These are phyloP conservation scores for Rhodinocichla rosea DNA, from an alignment of 2,113 vertebrate species.

Conservation along the genomic window DNA sequence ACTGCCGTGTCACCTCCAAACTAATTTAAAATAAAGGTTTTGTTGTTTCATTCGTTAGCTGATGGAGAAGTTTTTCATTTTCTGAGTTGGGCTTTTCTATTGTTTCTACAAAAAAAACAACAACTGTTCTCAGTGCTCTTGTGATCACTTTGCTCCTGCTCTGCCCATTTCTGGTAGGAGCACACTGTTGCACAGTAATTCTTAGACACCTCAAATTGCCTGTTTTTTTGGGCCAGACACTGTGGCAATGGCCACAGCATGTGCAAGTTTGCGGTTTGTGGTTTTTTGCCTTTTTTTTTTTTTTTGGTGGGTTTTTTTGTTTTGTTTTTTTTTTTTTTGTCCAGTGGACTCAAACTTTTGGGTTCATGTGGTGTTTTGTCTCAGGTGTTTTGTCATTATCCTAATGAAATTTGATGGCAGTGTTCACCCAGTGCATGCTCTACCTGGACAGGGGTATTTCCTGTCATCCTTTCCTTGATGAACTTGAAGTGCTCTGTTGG, in stretches of 20 bases:
- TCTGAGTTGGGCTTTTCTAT: neutral
- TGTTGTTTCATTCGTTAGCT: neutral
- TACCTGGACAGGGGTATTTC: neutral
- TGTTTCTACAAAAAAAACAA: neutral
- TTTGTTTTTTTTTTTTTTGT: neutral
- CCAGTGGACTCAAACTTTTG: neutral
- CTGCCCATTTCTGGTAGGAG: neutral
- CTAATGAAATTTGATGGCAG: neutral
- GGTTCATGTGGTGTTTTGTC: neutral
- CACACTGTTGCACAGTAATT: neutral
- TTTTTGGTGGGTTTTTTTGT: neutral
- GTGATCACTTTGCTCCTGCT: neutral
- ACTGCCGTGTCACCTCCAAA: neutral
- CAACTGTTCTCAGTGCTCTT: neutral
- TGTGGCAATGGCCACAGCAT: neutral
- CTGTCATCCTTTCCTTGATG: neutral
- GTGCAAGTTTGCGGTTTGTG: neutral
- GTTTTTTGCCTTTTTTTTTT: too few relatives aligned
- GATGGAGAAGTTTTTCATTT: neutral
- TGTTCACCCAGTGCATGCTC: neutral
- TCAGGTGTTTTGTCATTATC: neutral
- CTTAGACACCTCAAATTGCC: neutral
- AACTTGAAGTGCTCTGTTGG: neutral
- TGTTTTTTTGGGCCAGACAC: neutral
- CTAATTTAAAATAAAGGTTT: neutral